Percentiles rank a stretch among this genome's conserved stretches.
phyloP scores from a whole-genome alignment of 92 coral and sea anemone genomes.

The Pocillopora meandrina region DNA sequence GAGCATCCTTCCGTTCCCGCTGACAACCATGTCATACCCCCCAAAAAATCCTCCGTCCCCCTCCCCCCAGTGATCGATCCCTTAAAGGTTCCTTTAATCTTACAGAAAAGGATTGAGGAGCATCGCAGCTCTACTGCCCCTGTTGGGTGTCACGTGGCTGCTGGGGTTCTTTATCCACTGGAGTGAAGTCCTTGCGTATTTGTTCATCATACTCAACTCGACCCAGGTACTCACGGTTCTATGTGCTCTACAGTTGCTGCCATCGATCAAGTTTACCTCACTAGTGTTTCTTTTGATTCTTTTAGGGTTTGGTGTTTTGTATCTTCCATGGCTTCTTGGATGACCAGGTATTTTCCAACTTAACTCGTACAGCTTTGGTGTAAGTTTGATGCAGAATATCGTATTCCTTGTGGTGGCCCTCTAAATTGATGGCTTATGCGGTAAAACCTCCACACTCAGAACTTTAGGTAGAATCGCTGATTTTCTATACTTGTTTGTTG shows the following conservation, averaged over 20 bases:
- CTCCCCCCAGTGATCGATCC: neutral
- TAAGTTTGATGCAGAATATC: too few relatives aligned
- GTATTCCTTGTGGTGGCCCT: too few relatives aligned
- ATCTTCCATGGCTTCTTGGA: slow-evolving; percentile 35
- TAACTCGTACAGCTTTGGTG: too few relatives aligned
- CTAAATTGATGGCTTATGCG: too few relatives aligned
- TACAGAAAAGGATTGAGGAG: slow-evolving; percentile 44
- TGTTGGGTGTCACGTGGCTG: slow-evolving; percentile 48
- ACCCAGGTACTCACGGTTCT: slow-evolving; percentile 18
- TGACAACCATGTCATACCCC: too few relatives aligned
- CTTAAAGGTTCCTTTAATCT: neutral
- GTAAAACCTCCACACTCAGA: too few relatives aligned
- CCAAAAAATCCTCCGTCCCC: neutral
- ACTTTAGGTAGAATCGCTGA: too few relatives aligned
- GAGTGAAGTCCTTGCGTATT: slow-evolving; percentile 27
- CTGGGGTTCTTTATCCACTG: slow-evolving; percentile 19
- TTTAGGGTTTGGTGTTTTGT: slow-evolving; percentile 39
- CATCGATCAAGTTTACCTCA: too few relatives aligned
- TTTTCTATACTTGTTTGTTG: too few relatives aligned
- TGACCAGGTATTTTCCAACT: slow-evolving; percentile 17
- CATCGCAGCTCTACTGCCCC: slow-evolving; percentile 35
- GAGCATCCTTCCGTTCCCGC: neutral
- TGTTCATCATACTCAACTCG: slow-evolving; percentile 45
- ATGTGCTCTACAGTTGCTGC: too few relatives aligned
- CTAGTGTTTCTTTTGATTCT: neutral